These are phyloP conservation scores for Cosmorhoe ocellata DNA, from an alignment of 2,888 invertebrate species.

Conservation along the genomic window DNA sequence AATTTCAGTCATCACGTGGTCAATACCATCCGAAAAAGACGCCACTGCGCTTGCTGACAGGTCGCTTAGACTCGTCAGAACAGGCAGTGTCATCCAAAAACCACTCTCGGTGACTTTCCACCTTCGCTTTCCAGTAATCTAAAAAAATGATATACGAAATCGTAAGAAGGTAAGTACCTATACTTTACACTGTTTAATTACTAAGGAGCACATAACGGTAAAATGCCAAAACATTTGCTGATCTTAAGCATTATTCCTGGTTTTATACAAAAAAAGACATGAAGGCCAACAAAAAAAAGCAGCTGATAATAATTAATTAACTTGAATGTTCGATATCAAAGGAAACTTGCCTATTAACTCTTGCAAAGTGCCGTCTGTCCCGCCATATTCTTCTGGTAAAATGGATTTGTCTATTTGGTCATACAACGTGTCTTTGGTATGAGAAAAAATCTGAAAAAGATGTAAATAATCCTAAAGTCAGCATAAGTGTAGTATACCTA, in stretches of 20 bases:
- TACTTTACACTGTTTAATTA: too few relatives aligned
- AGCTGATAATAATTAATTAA: too few relatives aligned
- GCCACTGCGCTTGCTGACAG: conserved; percentile 3
- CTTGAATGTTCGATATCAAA: too few relatives aligned
- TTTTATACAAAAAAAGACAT: too few relatives aligned
- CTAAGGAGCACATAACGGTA: too few relatives aligned
- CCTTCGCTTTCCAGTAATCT: conserved; percentile 55
- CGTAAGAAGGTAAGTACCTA: too few relatives aligned
- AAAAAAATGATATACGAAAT: too few relatives aligned
- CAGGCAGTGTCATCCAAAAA: conserved; percentile 33
- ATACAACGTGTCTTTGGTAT: conserved; percentile 25
- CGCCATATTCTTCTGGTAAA: conserved; percentile 34
- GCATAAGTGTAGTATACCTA: too few relatives aligned
- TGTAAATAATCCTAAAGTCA: too few relatives aligned
- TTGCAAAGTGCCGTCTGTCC: conserved; percentile 26
- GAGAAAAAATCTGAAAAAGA: conserved; percentile 25
- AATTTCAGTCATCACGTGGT: too few relatives aligned
- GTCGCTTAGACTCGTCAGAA: conserved; percentile 26
- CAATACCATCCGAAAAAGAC: conserved; percentile 8
- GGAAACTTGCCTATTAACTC: conserved; percentile 26
- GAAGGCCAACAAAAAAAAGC: too few relatives aligned
- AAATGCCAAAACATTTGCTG: background rate
- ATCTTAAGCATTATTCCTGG: too few relatives aligned
- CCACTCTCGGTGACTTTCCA: conserved; percentile 56
- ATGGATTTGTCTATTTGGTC: conserved; percentile 24